Percentiles rank a stretch among this genome's conserved stretches.
Conservation (phyloP, 2,888 invertebrate species). For the Dasypolia templi region DNA sequence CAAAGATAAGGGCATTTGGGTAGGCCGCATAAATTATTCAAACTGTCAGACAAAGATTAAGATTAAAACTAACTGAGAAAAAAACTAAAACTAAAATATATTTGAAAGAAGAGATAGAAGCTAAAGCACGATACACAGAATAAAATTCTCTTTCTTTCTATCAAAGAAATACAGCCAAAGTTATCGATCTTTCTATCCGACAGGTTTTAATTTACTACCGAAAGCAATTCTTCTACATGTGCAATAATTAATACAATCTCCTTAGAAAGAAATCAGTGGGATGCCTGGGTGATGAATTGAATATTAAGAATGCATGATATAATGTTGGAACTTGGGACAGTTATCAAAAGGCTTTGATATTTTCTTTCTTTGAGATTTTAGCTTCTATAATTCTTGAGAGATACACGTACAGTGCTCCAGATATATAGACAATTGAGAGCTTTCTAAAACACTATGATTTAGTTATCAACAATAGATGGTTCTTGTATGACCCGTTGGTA, state of each 20-base stretch:
- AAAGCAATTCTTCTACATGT: conserved; percentile 54
- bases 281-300: conserved; percentile 31
- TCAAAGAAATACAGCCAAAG: conserved; percentile 34
- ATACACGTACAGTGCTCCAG: background rate
- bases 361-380: background rate
- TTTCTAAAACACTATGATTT: no score
- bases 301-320: conserved; percentile 30
- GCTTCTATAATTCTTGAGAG: background rate
- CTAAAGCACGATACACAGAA: background rate
- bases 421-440: background rate
- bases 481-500: no score
- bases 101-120: background rate
- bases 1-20: no score
- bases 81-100: background rate
- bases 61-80: no score
- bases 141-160: conserved; percentile 8
- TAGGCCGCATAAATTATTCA: no score
- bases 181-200: conserved; percentile 31
- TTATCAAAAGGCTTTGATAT: conserved; percentile 23
- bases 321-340: conserved; percentile 34
- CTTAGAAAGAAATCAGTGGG: conserved; percentile 57
- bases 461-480: no score
- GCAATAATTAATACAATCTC: conserved; percentile 63
- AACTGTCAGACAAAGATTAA: no score
- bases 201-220: conserved; percentile 52